Conservation (phyloP, 2,797 vertebrate genomes). For the Parambassis ranga region DNA sequence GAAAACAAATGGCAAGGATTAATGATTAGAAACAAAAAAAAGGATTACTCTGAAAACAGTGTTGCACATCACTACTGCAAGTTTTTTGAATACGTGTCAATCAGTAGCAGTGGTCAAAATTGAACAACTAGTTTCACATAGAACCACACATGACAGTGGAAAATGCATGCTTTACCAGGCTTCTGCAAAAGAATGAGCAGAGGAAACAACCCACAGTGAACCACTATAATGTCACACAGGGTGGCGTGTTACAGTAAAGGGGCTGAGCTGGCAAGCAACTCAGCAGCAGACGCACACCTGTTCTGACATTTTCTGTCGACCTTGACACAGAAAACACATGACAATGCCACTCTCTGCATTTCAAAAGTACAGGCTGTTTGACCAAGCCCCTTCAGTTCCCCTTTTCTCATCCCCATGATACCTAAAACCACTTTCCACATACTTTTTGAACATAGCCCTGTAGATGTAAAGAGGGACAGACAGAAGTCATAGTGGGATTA, state of each 20-base stretch:
- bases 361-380: conserved; percentile 61
- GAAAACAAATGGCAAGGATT: conserved; percentile 15
- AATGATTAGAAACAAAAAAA: conserved; percentile 10
- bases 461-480: conserved; percentile 13
- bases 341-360: conserved; percentile 76
- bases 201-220: conserved; percentile 51
- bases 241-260: conserved; percentile 72
- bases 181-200: conserved; percentile 38
- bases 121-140: conserved; percentile 13
- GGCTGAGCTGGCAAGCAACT: conserved; percentile 79
- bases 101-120: conserved; percentile 36
- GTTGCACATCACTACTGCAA: conserved; percentile 4
- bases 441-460: conserved; percentile 5
- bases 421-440: conserved; percentile 53
- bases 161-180: conserved; percentile 34
- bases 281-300: conserved; percentile 82
- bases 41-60: conserved; percentile 32
- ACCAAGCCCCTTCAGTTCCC: conserved; percentile 50
- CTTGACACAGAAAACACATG: conserved; percentile 83
- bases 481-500: conserved; percentile 15
- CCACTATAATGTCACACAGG: conserved; percentile 69
- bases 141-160: neutral
- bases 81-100: conserved; percentile 18
- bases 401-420: conserved; percentile 51
- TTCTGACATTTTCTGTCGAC: conserved; percentile 84